Percentiles rank a stretch among this genome's conserved stretches.
These are phyloP conservation scores for Echinometra lucunter DNA, from an alignment of 53 echinoderm and acorn worm species.

Conservation along the genomic window DNA sequence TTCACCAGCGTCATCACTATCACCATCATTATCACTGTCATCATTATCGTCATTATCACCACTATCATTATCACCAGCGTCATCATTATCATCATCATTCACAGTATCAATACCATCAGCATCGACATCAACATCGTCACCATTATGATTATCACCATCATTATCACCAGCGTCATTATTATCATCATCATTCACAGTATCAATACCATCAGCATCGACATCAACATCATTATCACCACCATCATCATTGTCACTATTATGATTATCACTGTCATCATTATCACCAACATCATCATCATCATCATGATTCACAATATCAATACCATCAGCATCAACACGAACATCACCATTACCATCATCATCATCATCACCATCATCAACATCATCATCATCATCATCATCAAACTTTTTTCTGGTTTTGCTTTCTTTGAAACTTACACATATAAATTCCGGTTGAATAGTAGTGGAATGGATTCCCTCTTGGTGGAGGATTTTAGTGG, in stretches of 20 bases:
- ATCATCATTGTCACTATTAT: neutral
- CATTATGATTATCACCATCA: neutral
- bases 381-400: neutral
- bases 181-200: neutral
- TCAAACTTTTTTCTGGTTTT: neutral
- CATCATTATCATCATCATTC: neutral
- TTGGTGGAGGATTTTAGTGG: slow-evolving; percentile 79
- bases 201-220: neutral
- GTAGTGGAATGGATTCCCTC: slow-evolving; percentile 96
- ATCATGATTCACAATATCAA: neutral
- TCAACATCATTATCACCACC: slow-evolving; percentile 4
- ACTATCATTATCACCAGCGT: slow-evolving; percentile 3
- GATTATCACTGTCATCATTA: no score
- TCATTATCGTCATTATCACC: neutral
- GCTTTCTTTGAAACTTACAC: slow-evolving; percentile 67
- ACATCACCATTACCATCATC: slow-evolving; percentile 9
- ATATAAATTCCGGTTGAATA: slow-evolving; percentile 95
- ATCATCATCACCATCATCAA: neutral
- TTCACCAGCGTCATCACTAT: neutral
- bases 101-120: neutral
- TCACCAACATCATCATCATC: neutral
- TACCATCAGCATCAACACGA: neutral
- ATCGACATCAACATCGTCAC: neutral
- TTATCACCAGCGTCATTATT: neutral
- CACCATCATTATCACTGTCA: neutral